Conservation (phyloP, 2,888 invertebrate species). For the Lypha dubia region DNA sequence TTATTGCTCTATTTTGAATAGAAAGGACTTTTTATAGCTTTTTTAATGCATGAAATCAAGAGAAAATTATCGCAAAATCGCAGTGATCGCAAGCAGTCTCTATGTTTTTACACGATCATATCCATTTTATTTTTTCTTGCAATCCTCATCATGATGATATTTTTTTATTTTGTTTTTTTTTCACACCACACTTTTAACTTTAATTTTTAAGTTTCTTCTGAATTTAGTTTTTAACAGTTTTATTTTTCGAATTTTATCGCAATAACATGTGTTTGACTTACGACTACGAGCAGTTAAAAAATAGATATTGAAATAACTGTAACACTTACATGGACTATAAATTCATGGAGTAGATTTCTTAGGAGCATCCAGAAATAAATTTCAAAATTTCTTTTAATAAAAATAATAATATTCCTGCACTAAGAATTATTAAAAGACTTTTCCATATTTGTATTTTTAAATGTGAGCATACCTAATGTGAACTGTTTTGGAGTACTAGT, state of each 20-base stretch:
- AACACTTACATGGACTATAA: conserved; percentile 12
- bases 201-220: too few species aligned
- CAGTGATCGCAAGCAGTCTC: too few species aligned
- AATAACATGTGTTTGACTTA: conserved; percentile 2
- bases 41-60: too few species aligned
- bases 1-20: too few species aligned
- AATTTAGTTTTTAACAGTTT: conserved; percentile 7
- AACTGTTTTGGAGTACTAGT: neutral
- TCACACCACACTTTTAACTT: neutral
- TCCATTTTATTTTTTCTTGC: neutral
- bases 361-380: neutral
- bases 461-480: neutral
- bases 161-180: neutral
- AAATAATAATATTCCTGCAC: too few species aligned
- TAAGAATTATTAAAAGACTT: too few species aligned
- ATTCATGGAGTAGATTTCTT: neutral
- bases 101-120: too few species aligned
- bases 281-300: conserved; percentile 20
- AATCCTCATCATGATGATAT: neutral
- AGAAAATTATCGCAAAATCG: too few species aligned
- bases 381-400: neutral
- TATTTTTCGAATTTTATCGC: conserved; percentile 17
- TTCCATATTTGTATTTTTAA: neutral
- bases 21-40: too few species aligned
- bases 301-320: conserved; percentile 52